Base-by-base conservation (phyloP, 2,888 invertebrate genomes). In the Sympetrum striolatum region DNA sequence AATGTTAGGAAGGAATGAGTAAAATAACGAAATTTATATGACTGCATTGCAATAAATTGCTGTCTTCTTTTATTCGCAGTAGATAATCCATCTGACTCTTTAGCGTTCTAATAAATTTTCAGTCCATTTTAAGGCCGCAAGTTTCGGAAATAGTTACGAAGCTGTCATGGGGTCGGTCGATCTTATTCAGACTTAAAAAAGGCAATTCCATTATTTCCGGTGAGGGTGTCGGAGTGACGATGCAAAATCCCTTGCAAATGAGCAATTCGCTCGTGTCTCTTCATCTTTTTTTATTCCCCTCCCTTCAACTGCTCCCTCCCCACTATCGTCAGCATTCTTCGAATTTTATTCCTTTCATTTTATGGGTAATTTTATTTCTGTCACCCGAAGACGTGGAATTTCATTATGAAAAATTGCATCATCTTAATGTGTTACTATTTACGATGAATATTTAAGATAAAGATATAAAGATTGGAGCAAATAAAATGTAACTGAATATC, bases 351-450 rank as follows among this genome's bases (percentile, higher is more conserved):
- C 8, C 10, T 73, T 73, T 82, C 53, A 82, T 82, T 82, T 86
- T 86, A n/a, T n/a, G 14, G 31, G 86, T 60, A 60, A 86, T 86
- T 86, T 60, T 58, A 35, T 86, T 86, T 60, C 58, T 60, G 58
- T n/a, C 64, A 48, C 86, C 86, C 39, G 39, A 12, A 86, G 86
- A 22, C 22, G 35, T 39, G 86, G 86, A 86, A 86, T 86, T 86
- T 86, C 60, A 86, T 86, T 86, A 64, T 86, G 86, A n/a, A 73
- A 25, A 73, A 73, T 31, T 31, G 73, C 25, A 15, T 73, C 31
- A 31, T 31, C 73, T 31, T 31, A n/a, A 37, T 37, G 58, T 31
- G 22, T 37, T 0, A 60, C 31, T 3, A n/a, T 25, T 31, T 8
- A 53, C 6, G 25, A 12, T 48, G 39, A 15, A 82, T 25, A 31